Evolutionary conservation across 2,113 vertebrate genomes (phyloP), one percentile per base, ranked within the genome.

Genomic region (Scomber colias): DNA sequence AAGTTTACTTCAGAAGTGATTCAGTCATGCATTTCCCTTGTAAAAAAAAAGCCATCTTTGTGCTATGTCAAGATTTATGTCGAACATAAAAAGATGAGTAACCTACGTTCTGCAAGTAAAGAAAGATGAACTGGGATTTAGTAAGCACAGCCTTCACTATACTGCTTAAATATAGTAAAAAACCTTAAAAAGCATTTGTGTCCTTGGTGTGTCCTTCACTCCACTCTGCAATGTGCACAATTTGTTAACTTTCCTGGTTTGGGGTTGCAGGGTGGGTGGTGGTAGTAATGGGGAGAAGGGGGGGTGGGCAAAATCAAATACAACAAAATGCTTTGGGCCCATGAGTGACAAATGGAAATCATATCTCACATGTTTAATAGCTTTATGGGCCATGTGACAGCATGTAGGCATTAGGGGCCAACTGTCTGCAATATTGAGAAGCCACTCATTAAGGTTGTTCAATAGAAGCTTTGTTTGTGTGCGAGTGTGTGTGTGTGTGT

Each of bases 131-230:
- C 0, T 45, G 2, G 64, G 48, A 35, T 56, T 71, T 30, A 46
- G 4, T 61, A 5, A 9, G 3, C 10, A 68, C 30, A 4, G 2
- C 4, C 27, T 27, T 69, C 31, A 13, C 59, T 46, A 13, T 27
- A 7, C 44, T 53, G 48, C 31, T 66, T 24, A 48, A 82, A 61
- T 78, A n/a, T 68, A 14, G 19, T 21, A 61, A 83, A 70, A 79
- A 55, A n/a, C 44, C 4, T 51, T 17, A 48, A 70, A 78, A 83
- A 64, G 64, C 85, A 65, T 49, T 49, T 50, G 55, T 93, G 95
- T 82, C 95, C 93, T 95, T 95, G 90, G 84, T 82, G 72, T 94
- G 94, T 83, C 95, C 95, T 95, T 95, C 87, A 90, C 78, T 77
- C 78, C 40, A 84, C 71, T 87, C 79, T 79, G 63, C 2, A 68